phyloP scores from a whole-genome alignment of 2,797 vertebrate genomes.

The Xyrichtys novacula region DNA sequence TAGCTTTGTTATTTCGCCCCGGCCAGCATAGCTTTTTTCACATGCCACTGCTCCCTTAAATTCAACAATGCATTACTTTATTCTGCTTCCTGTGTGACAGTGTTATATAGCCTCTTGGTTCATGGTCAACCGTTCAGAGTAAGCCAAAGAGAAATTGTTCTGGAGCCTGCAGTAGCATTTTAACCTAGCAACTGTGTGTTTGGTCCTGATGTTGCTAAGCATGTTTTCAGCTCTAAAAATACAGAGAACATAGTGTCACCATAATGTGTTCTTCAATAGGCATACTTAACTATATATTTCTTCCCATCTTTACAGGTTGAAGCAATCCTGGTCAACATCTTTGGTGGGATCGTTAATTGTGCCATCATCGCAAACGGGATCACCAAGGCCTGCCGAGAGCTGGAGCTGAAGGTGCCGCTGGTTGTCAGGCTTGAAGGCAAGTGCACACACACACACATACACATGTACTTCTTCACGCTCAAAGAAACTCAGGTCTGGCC shows the following conservation, averaged over 20 bases:
- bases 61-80: slow-evolving; percentile 9
- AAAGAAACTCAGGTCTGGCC: slow-evolving; percentile 7
- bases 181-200: slow-evolving; percentile 1
- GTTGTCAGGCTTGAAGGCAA: slow-evolving; percentile 97
- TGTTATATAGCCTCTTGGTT: slow-evolving; percentile 15
- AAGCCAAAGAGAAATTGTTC: too few relatives aligned
- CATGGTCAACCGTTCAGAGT: slow-evolving; percentile 1
- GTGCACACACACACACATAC: slow-evolving; percentile 3
- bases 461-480: background rate
- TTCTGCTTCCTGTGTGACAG: slow-evolving; percentile 20
- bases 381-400: slow-evolving; percentile 95
- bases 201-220: background rate
- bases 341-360: slow-evolving; percentile 98
- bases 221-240: background rate
- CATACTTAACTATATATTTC: background rate
- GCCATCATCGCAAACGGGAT: slow-evolving; percentile 98
- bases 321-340: slow-evolving; percentile 98
- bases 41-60: slow-evolving; percentile 18
- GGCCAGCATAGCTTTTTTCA: background rate
- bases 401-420: slow-evolving; percentile 95
- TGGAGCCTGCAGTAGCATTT: background rate
- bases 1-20: slow-evolving; percentile 25
- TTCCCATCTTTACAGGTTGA: slow-evolving; percentile 88
- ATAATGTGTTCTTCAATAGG: too few relatives aligned
- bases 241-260: too few relatives aligned